Evolutionary conservation across 2,888 invertebrate genomes (phyloP).

Genomic region (Fissipunctia ypsillon): DNA sequence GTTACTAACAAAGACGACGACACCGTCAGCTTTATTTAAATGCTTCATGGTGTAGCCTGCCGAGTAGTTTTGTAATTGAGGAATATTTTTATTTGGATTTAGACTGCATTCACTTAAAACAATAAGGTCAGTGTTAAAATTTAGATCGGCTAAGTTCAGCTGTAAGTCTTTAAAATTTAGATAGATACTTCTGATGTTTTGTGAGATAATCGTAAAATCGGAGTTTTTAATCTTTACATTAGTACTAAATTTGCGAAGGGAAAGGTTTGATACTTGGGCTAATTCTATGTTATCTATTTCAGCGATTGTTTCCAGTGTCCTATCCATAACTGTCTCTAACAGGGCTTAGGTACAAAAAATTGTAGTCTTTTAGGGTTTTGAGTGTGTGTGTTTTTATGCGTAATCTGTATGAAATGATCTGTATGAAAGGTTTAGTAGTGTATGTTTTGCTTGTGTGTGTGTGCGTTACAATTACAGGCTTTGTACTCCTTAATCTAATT

Average conservation of each 20-base stretch:
- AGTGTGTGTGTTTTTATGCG: neutral
- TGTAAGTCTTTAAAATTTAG: too few relatives aligned
- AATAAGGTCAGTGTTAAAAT: neutral
- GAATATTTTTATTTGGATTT: slow-evolving; percentile 1
- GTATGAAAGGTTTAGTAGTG: neutral
- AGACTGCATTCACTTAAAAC: slow-evolving; percentile 9
- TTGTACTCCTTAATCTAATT: neutral
- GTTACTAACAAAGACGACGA: too few relatives aligned
- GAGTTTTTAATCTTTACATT: neutral
- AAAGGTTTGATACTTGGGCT: slow-evolving; percentile 2
- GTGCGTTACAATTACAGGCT: slow-evolving; percentile 4
- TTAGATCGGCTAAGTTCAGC: neutral
- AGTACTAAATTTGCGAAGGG: neutral
- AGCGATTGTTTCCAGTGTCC: neutral
- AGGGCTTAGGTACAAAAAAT: neutral
- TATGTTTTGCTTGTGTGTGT: neutral
- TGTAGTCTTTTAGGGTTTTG: neutral
- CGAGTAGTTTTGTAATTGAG: neutral
- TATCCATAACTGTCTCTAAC: neutral
- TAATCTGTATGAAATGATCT: neutral
- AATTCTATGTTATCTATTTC: slow-evolving; percentile 8
- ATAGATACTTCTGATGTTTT: slow-evolving; percentile 14
- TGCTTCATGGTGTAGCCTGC: neutral
- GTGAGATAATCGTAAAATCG: slow-evolving; percentile 14
- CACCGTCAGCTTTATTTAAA: too few relatives aligned